Base-by-base conservation (phyloP, 2,888 invertebrate genomes). In the Esperia sulphurella region DNA sequence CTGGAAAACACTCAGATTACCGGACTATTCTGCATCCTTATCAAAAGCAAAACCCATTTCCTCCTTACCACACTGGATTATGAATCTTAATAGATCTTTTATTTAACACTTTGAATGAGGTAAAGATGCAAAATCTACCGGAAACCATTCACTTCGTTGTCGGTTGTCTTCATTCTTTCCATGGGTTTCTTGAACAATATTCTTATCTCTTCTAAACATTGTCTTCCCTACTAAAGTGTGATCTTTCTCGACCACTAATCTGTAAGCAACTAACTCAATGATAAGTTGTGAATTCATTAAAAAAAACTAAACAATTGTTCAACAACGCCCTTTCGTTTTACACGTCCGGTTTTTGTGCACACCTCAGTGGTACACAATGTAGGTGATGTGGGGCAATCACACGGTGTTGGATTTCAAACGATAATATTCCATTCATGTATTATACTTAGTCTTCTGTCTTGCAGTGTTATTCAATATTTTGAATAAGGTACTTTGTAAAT, bases 381-480 rank as follows among this genome's bases (percentile, higher is more conserved):
- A 3, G 2, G 10, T 33, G 9, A 51, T 67, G 60, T 68, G 54
- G 64, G 59, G 57, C 67, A 68, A 68, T 68, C 63, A 55, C 65
- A 65, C 58, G 69, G 69, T 71, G 61, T 74, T 65, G 51, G 53
- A 65, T 75, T 75, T 59, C 70, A 63, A 67, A 21, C 61, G 60
- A 62, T 62, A 62, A 62, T 65, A 57, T 66, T 69, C 68, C 68
- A 68, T 71, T 35, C 35, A n/a, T 35, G 35, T 35, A 53, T 48
- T 21, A 21, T n/a, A 21, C 21, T 21, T 21, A 21, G 21, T 21
- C 21, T 21, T 21, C 21, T 21, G 21, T 5, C 21, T 21, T 21
- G 21, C 21, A 3, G 5, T 21, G 21, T 21, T 21, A 21, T 21
- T 21, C 21, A 21, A 3, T 21, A 21, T 21, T 21, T 21, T 21